Conservation (phyloP, 1,140 invertebrate genomes). For the Stenopsyche tienmushanensis region DNA sequence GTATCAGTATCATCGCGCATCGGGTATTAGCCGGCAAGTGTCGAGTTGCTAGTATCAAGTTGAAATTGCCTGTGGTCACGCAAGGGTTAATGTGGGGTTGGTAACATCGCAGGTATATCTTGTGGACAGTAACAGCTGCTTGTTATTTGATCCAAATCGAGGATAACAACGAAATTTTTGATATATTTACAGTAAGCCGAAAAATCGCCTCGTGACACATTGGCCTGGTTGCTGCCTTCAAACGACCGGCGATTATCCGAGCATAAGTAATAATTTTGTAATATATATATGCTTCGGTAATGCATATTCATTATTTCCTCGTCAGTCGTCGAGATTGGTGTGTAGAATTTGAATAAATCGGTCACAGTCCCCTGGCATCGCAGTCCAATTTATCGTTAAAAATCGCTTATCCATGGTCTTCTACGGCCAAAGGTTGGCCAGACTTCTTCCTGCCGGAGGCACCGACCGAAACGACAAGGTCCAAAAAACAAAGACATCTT, state of each 20-base stretch:
- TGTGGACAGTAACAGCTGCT: too few relatives aligned
- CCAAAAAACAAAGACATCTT: neutral
- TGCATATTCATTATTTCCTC: neutral
- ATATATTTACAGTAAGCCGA: neutral
- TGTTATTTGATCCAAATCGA: neutral
- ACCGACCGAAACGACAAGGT: neutral
- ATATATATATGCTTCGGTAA: neutral
- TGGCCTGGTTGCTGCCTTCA: too few relatives aligned
- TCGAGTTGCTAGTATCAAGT: neutral
- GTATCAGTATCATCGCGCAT: too few relatives aligned
- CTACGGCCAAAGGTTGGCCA: neutral
- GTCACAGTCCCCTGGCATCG: neutral
- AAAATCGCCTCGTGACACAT: too few relatives aligned
- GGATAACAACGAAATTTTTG: neutral
- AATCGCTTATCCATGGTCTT: neutral
- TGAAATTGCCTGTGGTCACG: neutral
- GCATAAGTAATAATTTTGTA: too few relatives aligned
- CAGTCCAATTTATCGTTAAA: neutral
- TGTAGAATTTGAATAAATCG: neutral
- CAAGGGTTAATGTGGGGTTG: neutral
- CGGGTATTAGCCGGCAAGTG: neutral
- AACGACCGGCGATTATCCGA: too few relatives aligned
- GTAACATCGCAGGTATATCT: neutral
- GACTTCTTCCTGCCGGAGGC: neutral
- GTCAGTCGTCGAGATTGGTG: neutral